Percentiles rank a stretch among this genome's conserved stretches.
phyloP scores from a whole-genome alignment of 2,113 vertebrate genomes.

The Erythrocercus mccallii region DNA sequence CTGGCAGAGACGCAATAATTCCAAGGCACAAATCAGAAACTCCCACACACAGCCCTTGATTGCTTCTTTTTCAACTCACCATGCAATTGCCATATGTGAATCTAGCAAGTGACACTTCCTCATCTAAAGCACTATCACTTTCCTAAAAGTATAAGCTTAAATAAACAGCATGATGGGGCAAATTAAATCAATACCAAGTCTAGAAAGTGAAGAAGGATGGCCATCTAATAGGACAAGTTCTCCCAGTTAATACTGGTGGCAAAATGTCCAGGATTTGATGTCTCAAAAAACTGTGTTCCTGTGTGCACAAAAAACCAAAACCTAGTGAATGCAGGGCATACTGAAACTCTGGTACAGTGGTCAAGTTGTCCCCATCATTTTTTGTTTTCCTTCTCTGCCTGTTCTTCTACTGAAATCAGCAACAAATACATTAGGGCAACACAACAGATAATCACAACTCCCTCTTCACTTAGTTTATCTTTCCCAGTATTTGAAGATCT shows the following conservation, averaged over 20 bases:
- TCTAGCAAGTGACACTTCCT: slow-evolving; percentile 19
- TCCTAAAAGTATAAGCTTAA: slow-evolving; percentile 7
- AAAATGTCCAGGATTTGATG: not conserved
- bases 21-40: slow-evolving; percentile 28
- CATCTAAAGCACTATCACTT: slow-evolving; percentile 8
- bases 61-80: slow-evolving; percentile 41
- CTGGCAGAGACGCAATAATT: slow-evolving; percentile 42
- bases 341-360: not conserved
- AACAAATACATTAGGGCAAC: not conserved
- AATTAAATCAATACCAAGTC: not conserved
- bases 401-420: not conserved
- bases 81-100: slow-evolving; percentile 54
- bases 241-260: not conserved
- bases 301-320: not conserved
- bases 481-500: not conserved
- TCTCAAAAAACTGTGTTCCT: not conserved
- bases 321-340: not conserved
- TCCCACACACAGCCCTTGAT: not conserved
- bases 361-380: not conserved
- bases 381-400: not conserved
- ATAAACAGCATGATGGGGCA: not conserved
- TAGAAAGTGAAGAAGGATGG: not conserved
- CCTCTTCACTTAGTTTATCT: not conserved
- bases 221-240: not conserved
- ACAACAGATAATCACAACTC: not conserved